Evolutionary conservation across 30 jellyfish, hydroid and myxozoan species (phyloP), one percentile per base, ranked within the genome.

Genomic region (Pelagia noctiluca): DNA sequence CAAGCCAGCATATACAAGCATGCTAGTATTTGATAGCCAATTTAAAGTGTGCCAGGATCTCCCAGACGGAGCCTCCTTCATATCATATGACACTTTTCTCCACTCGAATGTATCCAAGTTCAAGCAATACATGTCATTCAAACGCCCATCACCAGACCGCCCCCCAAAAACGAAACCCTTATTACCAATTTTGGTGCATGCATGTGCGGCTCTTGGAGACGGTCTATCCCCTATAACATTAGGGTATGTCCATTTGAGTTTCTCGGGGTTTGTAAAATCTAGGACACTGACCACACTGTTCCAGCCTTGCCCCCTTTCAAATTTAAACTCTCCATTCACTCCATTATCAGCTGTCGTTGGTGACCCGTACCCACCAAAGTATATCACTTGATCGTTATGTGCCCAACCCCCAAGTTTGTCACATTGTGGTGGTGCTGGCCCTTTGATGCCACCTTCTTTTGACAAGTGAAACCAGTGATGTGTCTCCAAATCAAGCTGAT

Each of bases 181-280:
- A 31, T 71, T 34, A 29, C 94, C 87, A 33, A 91, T 64, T 73
- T 81, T 92, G 13, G 92, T 34, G 2, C 88, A 66, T 0, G 98
- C 90, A 72, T 79, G 91, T 7, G 98, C 98, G 23, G 98, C 98
- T 67, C 98, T 81, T 24, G 98, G 98, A 0, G 80, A 24, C 38
- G 98, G 98, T 60, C 47, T 26, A 8, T 52, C 78, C 0, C 86
- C 94, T 0, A 19, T 10, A 13, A 75, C 26, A 18, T 48, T 67
- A 33, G 98, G 96, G 50, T 91, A 88, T 22, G 11, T 57, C 98
- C 98, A 91, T 22, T 72, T 75, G 19, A 91, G 35, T 11, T 35
- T 68, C n/a, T 78, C 94, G 19, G 76, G 49, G 32, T 48, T 36
- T 35, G 95, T 50, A 50, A 76, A 85, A 26, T 91, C 95, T 22